Base-by-base conservation (phyloP, 2,113 vertebrate species). In the Tylochromis polylepis region DNA sequence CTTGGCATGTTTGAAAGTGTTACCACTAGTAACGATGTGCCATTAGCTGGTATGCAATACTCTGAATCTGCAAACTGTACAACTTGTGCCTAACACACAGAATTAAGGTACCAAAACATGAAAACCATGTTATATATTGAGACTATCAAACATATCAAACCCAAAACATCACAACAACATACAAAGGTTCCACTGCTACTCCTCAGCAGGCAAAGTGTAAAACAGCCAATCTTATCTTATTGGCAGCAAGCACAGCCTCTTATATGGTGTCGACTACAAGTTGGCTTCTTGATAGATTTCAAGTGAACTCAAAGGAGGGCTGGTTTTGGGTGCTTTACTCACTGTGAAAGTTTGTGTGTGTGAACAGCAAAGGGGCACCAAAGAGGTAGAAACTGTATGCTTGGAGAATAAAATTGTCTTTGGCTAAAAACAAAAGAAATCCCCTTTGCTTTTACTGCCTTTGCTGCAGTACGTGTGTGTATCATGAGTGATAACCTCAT, bases 321-420 rank as follows among this genome's bases (percentile, higher is more conserved):
- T 92, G 34, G 20, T 81, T 46, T 55, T 78, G n/a, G 83, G 24
- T 15, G 79, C 79, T 81, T 89, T 24, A 78, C 53, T 85, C 31
- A 31, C 55, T 38, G 5, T 79, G 16, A 75, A 5, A 31, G 46
- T n/a, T 27, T 79, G 49, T 46, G 31, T 87, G 49, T 38, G 57
- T 86, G 62, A 89, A 86, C 83, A 84, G 78, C 82, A 91, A 91
- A 92, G 67, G 85, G 89, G 58, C 81, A 91, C 88, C 78, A 86
- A 91, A 91, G 93, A 94, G 91, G 89, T 93, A 95, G 93, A 95
- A 91, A 89, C 43, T 81, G 77, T 82, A 56, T 91, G 67, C 72
- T 86, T 81, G 5, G 84, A 86, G 8, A 87, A 22, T 62, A 81
- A 92, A 85, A 49, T 12, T 38, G 31, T 93, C 92, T 93, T 94